A percentile compares a stretch with the other conserved stretches of the same genome.
phyloP scores from a whole-genome alignment of 1,140 invertebrate species.

The Cydia fagiglandana region DNA sequence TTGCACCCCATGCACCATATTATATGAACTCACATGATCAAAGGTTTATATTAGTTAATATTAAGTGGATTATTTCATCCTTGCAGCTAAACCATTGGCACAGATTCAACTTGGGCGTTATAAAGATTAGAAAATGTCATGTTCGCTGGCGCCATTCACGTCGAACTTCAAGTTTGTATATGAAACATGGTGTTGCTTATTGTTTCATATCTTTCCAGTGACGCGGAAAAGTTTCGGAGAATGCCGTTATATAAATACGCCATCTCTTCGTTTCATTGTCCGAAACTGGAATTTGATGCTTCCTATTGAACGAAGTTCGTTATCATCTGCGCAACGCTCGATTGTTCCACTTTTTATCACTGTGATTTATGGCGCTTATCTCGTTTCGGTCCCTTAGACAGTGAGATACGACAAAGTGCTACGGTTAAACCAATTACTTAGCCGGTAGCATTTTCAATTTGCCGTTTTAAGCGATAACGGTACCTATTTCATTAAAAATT shows the following conservation, averaged over 20 bases:
- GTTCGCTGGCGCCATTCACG: neutral
- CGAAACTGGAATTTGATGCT: constrained; percentile 6
- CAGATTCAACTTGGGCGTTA: neutral
- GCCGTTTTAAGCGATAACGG: constrained; percentile 37
- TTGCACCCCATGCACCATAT: too few species aligned
- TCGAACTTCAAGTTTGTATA: neutral
- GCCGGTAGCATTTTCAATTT: constrained; percentile 47
- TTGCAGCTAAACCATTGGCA: neutral
- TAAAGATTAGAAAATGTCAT: neutral
- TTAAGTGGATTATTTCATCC: neutral
- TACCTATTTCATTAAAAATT: constrained; percentile 13
- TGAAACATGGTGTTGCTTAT: neutral
- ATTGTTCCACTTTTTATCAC: constrained; percentile 45
- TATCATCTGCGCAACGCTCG: constrained; percentile 32
- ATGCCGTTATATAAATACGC: neutral
- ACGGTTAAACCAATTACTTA: constrained; percentile 53
- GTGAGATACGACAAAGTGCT: constrained; percentile 47
- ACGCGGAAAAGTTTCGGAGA: neutral
- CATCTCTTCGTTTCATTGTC: neutral
- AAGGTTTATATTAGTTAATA: neutral
- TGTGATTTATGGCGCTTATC: constrained; percentile 55
- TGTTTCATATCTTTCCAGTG: constrained; percentile 7
- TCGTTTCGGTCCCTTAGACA: constrained; percentile 37
- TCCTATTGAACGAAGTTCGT: constrained; percentile 34
- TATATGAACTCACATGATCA: too few species aligned